These are phyloP conservation scores for Dicyrtoma fusca DNA, from an alignment of 2,888 invertebrate species.

Conservation along the genomic window DNA sequence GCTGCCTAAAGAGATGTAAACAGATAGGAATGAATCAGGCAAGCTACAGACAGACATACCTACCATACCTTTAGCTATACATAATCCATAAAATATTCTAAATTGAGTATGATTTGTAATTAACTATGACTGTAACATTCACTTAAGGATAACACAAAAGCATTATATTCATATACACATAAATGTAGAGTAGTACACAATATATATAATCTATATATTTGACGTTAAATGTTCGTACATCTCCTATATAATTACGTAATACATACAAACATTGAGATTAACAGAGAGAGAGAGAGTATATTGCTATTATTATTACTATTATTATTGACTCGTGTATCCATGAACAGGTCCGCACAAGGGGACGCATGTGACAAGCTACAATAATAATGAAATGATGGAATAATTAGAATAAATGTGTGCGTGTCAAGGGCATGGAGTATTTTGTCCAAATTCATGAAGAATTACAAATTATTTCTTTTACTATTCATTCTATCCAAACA, in stretches of 20 bases:
- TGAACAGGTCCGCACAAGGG: no score
- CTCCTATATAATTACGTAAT: background rate
- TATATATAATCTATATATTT: conserved; percentile 18
- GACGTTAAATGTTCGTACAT: conserved; percentile 26
- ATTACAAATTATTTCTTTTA: background rate
- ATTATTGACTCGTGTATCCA: no score
- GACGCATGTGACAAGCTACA: background rate
- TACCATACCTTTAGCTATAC: no score
- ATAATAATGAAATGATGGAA: conserved; percentile 9
- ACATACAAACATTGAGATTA: background rate
- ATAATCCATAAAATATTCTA: no score
- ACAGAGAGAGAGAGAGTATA: background rate
- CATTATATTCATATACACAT: background rate
- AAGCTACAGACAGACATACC: no score
- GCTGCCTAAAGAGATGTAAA: no score
- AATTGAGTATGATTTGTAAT: background rate
- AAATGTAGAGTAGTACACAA: background rate
- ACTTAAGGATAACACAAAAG: background rate
- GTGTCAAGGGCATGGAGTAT: conserved; percentile 28
- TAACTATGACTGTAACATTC: background rate
- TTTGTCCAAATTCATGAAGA: conserved; percentile 12
- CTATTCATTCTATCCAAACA: background rate
- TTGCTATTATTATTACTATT: background rate
- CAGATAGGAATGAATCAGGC: no score
- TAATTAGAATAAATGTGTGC: conserved; percentile 19